A percentile compares a stretch with the other conserved stretches of the same genome.
These are phyloP conservation scores for Oncorhynchus nerka DNA, from an alignment of 2,113 vertebrate species.

Conservation along the genomic window DNA sequence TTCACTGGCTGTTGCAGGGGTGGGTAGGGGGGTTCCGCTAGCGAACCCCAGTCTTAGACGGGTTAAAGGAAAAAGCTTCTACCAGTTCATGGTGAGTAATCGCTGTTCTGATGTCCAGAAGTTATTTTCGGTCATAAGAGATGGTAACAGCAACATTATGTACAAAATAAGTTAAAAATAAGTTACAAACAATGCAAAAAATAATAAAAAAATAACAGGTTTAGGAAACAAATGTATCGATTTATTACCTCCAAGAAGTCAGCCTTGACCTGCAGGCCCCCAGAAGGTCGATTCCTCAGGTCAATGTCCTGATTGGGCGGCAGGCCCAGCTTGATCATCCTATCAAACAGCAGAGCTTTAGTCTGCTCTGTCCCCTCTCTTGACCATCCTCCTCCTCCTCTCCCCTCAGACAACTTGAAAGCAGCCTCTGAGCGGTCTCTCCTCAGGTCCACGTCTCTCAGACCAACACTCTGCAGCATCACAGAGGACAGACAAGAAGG, in stretches of 20 bases:
- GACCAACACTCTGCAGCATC: constrained; percentile 68
- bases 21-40: too few relatives aligned
- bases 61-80: too few relatives aligned
- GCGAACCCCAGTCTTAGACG: too few relatives aligned
- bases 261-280: constrained; percentile 55
- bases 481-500: constrained; percentile 51
- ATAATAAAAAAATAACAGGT: too few relatives aligned
- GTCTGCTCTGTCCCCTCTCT: constrained; percentile 15
- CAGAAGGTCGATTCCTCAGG: constrained; percentile 53
- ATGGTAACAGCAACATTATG: too few relatives aligned
- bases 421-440: constrained; percentile 56
- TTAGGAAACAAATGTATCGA: too few relatives aligned
- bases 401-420: neutral
- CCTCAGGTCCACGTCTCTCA: constrained; percentile 77
- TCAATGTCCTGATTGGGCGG: constrained; percentile 70
- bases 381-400: neutral
- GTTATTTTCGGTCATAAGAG: too few relatives aligned
- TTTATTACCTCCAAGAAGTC: constrained; percentile 39
- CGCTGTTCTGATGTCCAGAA: too few relatives aligned
- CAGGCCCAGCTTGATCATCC: constrained; percentile 65
- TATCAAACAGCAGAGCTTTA: constrained; percentile 53
- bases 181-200: too few relatives aligned
- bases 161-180: too few relatives aligned
- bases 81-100: too few relatives aligned
- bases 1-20: too few relatives aligned